Evolutionary conservation across 2,113 vertebrate species (phyloP), one percentile per base, ranked within the genome.

Genomic region (Epinephelus cyanopodus): DNA sequence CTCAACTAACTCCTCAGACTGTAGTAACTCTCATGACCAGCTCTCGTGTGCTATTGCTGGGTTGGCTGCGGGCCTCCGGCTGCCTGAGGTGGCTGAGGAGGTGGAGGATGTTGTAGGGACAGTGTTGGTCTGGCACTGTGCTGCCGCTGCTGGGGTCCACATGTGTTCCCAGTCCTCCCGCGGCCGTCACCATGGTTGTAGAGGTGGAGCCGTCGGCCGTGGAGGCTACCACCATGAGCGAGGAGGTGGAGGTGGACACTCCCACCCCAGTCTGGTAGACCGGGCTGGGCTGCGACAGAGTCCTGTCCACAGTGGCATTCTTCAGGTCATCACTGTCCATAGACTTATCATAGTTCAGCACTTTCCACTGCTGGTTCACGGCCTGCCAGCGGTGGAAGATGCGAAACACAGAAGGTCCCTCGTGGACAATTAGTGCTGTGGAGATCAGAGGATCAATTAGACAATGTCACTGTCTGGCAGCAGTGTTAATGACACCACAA

Each of bases 21-120:
- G 98, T 99, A 0, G 98, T 99, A 89, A 99, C 98, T 93, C 98
- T 97, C 98, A 99, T 99, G 93, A 99, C 98, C 89, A 99, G 96
- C 96, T 99, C 98, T 91, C 98, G 96, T 95, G 96, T 97, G 94
- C 96, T 92, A 81, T 89, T 93, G 83, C 94, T 95, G 89, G 96
- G 93, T 82, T 96, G 95, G 90, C 93, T 95, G 83, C 97, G 96
- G 84, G 94, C 95, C 94, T 99, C 98, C 6, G 97, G 96, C 89
- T 97, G 96, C 94, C 98, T 96, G 88, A 99, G 95, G 90, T 99
- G 97, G 95, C 97, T 99, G 95, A 99, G 96, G 91, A 99, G 96
- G 95, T 99, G 97, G 91, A 99, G 96, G 95, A 99, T 97, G 94
- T 96, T 98, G 77, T 99, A 99, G 92, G 98, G 96, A 97, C 97